Percentiles rank a stretch among this genome's conserved stretches.
These are phyloP conservation scores for Rhodeus uyekii DNA, from an alignment of 2,797 vertebrate species.

Conservation along the genomic window DNA sequence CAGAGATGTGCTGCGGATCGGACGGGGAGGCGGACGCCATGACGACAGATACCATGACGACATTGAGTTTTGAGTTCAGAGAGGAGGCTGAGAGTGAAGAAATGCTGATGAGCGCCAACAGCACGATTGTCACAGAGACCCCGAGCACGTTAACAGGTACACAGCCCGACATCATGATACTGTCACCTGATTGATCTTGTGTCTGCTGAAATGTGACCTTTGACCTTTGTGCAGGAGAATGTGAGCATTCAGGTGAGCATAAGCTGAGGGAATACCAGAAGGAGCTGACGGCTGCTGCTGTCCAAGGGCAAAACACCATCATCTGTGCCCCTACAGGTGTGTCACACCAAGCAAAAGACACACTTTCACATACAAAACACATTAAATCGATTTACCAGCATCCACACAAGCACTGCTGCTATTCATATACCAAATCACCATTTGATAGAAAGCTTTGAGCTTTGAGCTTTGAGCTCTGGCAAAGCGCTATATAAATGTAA, in stretches of 20 bases:
- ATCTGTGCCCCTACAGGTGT: slow-evolving; percentile 65
- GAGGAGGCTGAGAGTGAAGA: slow-evolving; percentile 45
- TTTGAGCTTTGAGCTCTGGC: too few relatives aligned
- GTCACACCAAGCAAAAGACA: not conserved
- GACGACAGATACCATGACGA: not conserved
- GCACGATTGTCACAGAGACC: not conserved
- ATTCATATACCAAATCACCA: not conserved
- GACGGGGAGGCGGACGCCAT: not conserved
- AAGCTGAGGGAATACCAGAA: slow-evolving; percentile 59
- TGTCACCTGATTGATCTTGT: not conserved
- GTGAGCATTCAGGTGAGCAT: slow-evolving; percentile 21
- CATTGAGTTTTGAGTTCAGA: slow-evolving; percentile 40
- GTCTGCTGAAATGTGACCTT: not conserved
- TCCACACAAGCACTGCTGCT: not conserved
- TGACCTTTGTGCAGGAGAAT: slow-evolving; percentile 12
- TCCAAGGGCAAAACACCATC: slow-evolving; percentile 59
- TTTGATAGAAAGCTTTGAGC: too few relatives aligned
- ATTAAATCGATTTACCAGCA: not conserved
- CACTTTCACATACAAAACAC: not conserved
- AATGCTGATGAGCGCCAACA: slow-evolving; percentile 36
- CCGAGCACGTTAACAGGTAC: not conserved
- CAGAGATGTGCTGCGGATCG: not conserved
- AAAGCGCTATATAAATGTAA: too few relatives aligned
- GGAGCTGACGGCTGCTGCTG: slow-evolving; percentile 52
- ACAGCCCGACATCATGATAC: not conserved